Conservation (phyloP, 2,113 vertebrate genomes). For the Myotis yumanensis region DNA sequence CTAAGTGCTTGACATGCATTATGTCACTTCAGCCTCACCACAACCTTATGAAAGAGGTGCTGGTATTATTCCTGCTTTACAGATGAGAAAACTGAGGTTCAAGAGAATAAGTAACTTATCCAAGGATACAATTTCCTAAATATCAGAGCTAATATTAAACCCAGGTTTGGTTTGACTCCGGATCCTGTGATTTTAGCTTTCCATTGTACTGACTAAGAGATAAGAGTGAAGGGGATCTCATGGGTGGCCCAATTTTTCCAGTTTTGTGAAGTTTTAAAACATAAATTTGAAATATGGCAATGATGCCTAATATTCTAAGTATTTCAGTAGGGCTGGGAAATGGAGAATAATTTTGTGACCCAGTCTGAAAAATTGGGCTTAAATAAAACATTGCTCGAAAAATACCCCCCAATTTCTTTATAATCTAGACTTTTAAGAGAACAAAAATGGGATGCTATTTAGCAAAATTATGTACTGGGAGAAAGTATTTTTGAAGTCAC, state of each 20-base stretch:
- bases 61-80: not conserved
- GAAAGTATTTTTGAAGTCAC: constrained; percentile 7
- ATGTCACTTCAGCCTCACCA: not conserved
- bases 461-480: constrained; percentile 11
- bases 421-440: constrained; percentile 10
- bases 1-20: not conserved
- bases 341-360: not conserved
- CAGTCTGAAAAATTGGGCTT: not conserved
- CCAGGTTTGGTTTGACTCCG: not conserved
- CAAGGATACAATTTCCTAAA: not conserved
- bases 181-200: not conserved
- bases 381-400: not conserved
- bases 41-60: not conserved
- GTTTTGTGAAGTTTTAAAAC: constrained; percentile 8
- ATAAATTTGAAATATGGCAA: not conserved
- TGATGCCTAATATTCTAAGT: constrained; percentile 9
- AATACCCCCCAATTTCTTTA: not conserved
- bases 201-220: not conserved
- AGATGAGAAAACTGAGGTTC: not conserved
- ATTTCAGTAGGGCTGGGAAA: not conserved
- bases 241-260: not conserved
- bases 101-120: not conserved
- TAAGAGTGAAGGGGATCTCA: not conserved
- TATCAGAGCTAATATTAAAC: not conserved
- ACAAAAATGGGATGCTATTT: not conserved